Percentiles rank a stretch among this genome's conserved stretches.
Conservation (phyloP, 2,888 invertebrate genomes). For the Anorthoa munda region DNA sequence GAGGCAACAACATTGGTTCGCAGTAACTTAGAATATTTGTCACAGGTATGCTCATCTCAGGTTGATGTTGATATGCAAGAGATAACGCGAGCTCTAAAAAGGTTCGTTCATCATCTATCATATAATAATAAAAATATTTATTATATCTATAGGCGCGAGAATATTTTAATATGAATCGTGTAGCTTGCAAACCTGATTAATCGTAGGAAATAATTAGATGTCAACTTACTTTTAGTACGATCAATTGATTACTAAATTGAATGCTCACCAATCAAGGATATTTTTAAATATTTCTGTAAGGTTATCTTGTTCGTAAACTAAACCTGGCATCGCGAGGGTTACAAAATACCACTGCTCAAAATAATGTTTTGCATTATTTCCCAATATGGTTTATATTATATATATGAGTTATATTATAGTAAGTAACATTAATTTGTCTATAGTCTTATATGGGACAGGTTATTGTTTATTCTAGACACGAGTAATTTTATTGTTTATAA, state of each 20-base stretch:
- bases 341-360: background rate
- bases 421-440: background rate
- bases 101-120: conserved; percentile 27
- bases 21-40: conserved; percentile 39
- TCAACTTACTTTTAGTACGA: background rate
- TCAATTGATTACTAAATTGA: background rate
- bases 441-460: background rate
- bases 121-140: conserved; percentile 28
- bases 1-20: conserved; percentile 40
- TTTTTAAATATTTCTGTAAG: background rate
- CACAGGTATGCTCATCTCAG: conserved; percentile 43
- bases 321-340: background rate
- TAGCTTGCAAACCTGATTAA: conserved; percentile 7
- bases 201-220: background rate
- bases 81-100: conserved; percentile 36
- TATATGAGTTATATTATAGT: background rate
- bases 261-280: background rate
- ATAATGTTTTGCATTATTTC: background rate
- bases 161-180: conserved; percentile 4
- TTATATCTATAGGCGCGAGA: conserved; percentile 39
- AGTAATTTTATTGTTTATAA: background rate
- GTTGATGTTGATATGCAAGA: conserved; percentile 40
- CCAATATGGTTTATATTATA: background rate
- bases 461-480: background rate
- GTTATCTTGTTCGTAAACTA: conserved; percentile 2